phyloP scores from a whole-genome alignment of 2,888 invertebrate species.

The Cylindroiulus punctatus region DNA sequence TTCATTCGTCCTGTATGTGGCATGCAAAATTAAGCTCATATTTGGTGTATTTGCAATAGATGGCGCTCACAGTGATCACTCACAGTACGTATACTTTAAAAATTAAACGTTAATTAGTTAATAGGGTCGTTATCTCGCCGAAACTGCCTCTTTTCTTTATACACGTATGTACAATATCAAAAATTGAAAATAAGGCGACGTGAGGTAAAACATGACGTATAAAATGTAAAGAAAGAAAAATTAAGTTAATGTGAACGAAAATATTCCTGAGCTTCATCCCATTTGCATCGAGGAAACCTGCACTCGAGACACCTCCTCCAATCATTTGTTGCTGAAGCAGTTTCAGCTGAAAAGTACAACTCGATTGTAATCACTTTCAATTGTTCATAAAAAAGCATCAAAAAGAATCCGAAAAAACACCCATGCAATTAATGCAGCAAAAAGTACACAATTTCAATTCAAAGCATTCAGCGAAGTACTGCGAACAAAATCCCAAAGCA shows the following conservation, averaged over 20 bases:
- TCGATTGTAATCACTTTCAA: not conserved
- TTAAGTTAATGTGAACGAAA: conserved; percentile 46
- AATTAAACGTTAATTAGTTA: not conserved
- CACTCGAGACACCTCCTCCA: conserved; percentile 52
- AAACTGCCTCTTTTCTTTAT: not conserved
- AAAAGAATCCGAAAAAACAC: conserved; percentile 8
- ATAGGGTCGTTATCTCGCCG: not conserved
- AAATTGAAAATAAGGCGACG: conserved; percentile 9
- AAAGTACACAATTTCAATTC: not conserved
- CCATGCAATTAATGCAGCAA: not conserved
- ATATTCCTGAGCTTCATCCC: conserved; percentile 54
- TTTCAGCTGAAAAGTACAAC: conserved; percentile 50
- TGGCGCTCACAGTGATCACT: too few species aligned
- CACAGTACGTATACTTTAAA: too few species aligned
- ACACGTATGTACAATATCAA: not conserved
- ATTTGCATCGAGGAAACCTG: conserved; percentile 54
- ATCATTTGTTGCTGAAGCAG: conserved; percentile 36
- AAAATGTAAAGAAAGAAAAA: not conserved
- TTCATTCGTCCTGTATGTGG: too few species aligned
- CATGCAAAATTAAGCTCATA: too few species aligned
- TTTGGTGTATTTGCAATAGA: too few species aligned
- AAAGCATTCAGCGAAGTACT: not conserved
- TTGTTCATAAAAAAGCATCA: not conserved
- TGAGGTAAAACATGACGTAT: not conserved
- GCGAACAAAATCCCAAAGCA: too few species aligned